These are phyloP conservation scores for Sipha maydis DNA, from an alignment of 2,888 invertebrate genomes.

Conservation along the genomic window DNA sequence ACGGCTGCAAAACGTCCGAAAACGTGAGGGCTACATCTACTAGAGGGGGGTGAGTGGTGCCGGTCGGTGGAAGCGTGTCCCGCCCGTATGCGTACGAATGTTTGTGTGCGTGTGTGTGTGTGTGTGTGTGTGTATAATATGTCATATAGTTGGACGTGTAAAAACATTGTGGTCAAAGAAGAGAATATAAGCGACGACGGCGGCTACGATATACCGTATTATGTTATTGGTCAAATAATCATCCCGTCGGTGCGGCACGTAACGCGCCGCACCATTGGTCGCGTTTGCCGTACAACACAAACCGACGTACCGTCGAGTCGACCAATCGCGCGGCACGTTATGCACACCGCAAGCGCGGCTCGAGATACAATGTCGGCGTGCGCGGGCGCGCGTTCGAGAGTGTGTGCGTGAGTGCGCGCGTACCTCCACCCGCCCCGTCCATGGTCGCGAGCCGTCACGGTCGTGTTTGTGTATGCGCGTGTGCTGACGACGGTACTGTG, in stretches of 20 bases:
- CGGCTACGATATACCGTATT: constrained; percentile 48
- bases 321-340: constrained; percentile 35
- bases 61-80: background rate
- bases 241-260: constrained; percentile 18
- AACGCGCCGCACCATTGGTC: constrained; percentile 35
- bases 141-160: constrained; percentile 16
- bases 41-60: background rate
- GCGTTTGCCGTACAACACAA: background rate
- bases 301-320: background rate
- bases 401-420: background rate
- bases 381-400: background rate
- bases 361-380: constrained; percentile 54
- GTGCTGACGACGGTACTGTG: background rate
- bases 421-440: background rate
- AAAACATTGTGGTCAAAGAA: constrained; percentile 50
- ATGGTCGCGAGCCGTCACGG: background rate
- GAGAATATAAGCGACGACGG: constrained; percentile 8
- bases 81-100: background rate
- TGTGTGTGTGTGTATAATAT: constrained; percentile 2
- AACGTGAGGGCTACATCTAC: background rate
- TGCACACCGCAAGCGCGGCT: constrained; percentile 13
- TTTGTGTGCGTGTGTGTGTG: too few species aligned
- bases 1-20: background rate
- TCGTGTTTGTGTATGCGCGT: background rate
- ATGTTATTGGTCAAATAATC: constrained; percentile 59